These are phyloP conservation scores for Girardinichthys multiradiatus DNA, from an alignment of 2,113 vertebrate genomes.

Conservation along the genomic window DNA sequence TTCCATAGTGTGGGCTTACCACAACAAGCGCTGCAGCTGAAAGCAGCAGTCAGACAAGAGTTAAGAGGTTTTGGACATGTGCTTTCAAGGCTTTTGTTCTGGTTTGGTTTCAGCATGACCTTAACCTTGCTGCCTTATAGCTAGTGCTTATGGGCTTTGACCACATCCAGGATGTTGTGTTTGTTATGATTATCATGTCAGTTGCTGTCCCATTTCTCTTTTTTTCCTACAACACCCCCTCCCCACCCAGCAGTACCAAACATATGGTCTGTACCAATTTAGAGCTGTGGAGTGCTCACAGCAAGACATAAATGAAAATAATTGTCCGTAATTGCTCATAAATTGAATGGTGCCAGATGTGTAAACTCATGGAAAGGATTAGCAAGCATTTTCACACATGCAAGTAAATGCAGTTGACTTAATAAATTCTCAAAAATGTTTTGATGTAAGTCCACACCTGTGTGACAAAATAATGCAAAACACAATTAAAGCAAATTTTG, in stretches of 20 bases:
- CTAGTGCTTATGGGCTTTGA: constrained; percentile 13
- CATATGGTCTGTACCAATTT: neutral
- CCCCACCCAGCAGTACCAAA: neutral
- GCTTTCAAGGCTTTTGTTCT: constrained; percentile 38
- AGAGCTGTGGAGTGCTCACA: constrained; percentile 6
- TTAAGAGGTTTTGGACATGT: constrained; percentile 15
- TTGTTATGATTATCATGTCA: constrained; percentile 34
- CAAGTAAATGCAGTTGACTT: neutral
- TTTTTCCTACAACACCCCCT: constrained; percentile 20
- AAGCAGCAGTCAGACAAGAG: constrained; percentile 13
- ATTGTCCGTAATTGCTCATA: constrained; percentile 4
- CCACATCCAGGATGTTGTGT: constrained; percentile 23
- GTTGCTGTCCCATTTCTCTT: constrained; percentile 27
- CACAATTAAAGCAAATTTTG: neutral
- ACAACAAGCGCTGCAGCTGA: constrained; percentile 8
- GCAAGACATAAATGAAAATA: constrained; percentile 9
- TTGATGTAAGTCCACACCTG: neutral
- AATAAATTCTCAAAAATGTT: neutral
- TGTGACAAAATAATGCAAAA: neutral
- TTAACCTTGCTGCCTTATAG: constrained; percentile 22
- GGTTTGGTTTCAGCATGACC: constrained; percentile 40
- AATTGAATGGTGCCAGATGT: neutral
- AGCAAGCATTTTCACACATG: neutral
- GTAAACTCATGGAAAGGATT: neutral
- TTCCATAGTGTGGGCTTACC: constrained; percentile 35